Conservation (phyloP, 2,888 invertebrate genomes). For the Archips xylosteana region DNA sequence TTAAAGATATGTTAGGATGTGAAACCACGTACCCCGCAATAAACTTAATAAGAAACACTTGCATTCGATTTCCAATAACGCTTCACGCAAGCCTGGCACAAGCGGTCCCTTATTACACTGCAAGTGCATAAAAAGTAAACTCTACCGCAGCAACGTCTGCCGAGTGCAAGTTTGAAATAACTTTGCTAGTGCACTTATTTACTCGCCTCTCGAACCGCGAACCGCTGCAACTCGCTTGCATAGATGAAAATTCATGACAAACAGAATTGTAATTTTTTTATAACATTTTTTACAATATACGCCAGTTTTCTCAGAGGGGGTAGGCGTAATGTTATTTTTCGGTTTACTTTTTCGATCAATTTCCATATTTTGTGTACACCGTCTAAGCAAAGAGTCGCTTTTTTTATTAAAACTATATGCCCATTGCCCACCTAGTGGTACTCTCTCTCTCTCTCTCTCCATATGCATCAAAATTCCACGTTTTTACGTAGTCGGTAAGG, state of each 20-base stretch:
- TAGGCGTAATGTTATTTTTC: too few species aligned
- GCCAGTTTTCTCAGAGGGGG: too few species aligned
- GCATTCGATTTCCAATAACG: slow-evolving; percentile 27
- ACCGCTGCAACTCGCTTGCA: slow-evolving; percentile 51
- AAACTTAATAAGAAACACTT: slow-evolving; percentile 18
- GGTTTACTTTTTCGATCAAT: too few species aligned
- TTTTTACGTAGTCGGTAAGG: too few species aligned
- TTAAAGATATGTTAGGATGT: not conserved
- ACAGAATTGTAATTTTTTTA: not conserved
- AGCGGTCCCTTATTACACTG: slow-evolving; percentile 47
- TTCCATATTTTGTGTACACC: too few species aligned
- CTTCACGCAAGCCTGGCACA: slow-evolving; percentile 13
- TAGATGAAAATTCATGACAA: slow-evolving; percentile 16
- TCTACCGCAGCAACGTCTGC: slow-evolving; percentile 55
- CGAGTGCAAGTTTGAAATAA: slow-evolving; percentile 66
- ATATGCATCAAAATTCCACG: too few species aligned
- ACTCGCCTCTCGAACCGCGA: slow-evolving; percentile 71
- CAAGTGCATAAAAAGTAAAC: slow-evolving; percentile 60
- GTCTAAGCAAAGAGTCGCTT: too few species aligned
- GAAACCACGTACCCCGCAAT: not conserved
- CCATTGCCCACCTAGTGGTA: too few species aligned
- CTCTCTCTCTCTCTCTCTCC: too few species aligned
- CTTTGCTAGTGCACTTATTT: slow-evolving; percentile 71
- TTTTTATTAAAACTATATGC: too few species aligned
- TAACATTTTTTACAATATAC: too few species aligned